Evolutionary conservation across 2,113 vertebrate species (phyloP).

Genomic region (Periophthalmodon schlosseri): DNA sequence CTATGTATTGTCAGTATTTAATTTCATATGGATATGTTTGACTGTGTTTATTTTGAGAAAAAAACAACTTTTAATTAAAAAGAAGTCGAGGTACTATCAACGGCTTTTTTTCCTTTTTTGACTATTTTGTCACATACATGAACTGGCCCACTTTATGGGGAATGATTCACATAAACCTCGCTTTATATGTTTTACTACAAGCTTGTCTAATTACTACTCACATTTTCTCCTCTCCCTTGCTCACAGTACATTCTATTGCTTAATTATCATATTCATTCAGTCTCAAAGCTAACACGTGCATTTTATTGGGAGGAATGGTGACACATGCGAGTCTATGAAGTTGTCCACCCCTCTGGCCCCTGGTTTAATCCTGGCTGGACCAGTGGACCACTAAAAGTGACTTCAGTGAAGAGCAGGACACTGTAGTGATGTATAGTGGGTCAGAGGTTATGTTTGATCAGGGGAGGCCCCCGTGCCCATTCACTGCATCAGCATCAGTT

Average conservation of each 20-base stretch:
- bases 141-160: background rate
- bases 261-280: constrained; percentile 46
- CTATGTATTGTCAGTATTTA: constrained; percentile 85
- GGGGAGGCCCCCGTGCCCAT: constrained; percentile 44
- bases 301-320: constrained; percentile 12
- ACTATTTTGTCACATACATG: constrained; percentile 24
- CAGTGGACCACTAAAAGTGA: constrained; percentile 58
- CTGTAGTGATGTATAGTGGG: constrained; percentile 57
- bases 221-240: background rate
- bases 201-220: background rate
- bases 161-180: background rate
- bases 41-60: constrained; percentile 82
- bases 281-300: constrained; percentile 42
- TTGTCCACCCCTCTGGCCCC: constrained; percentile 34
- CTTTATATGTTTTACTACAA: background rate
- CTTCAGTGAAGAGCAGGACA: constrained; percentile 56
- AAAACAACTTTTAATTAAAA: constrained; percentile 80
- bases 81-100: constrained; percentile 81
- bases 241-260: background rate
- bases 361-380: constrained; percentile 47
- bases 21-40: constrained; percentile 86
- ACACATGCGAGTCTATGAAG: constrained; percentile 21
- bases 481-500: constrained; percentile 55
- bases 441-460: constrained; percentile 72
- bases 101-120: constrained; percentile 68